A percentile compares a stretch with the other conserved stretches of the same genome.
These are phyloP conservation scores for Odiellus spinosus DNA, from an alignment of 2,888 invertebrate species.

Conservation along the genomic window DNA sequence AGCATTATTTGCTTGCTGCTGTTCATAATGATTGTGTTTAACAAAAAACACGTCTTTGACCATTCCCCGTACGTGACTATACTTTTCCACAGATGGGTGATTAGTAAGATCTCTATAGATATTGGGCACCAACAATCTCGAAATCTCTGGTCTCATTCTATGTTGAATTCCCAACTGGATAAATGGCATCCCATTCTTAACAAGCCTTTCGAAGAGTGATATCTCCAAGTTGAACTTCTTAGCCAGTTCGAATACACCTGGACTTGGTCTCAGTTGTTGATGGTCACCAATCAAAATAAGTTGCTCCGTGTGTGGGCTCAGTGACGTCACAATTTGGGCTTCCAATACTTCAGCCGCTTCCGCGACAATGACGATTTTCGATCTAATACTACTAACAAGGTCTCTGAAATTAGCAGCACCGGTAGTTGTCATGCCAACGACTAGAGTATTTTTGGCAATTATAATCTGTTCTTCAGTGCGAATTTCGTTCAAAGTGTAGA, in stretches of 20 bases:
- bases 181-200: slow-evolving; percentile 46
- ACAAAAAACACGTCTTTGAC: no score
- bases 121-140: slow-evolving; percentile 29
- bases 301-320: slow-evolving; percentile 26
- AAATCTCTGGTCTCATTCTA: slow-evolving; percentile 54
- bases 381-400: slow-evolving; percentile 24
- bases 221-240: slow-evolving; percentile 50
- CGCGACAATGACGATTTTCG: slow-evolving; percentile 33
- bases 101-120: no score
- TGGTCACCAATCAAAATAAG: slow-evolving; percentile 48
- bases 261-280: slow-evolving; percentile 57
- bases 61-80: no score
- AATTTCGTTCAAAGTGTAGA: no score
- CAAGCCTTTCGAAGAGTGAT: slow-evolving; percentile 66
- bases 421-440: slow-evolving; percentile 24
- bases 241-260: slow-evolving; percentile 49
- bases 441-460: not conserved
- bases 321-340: slow-evolving; percentile 31
- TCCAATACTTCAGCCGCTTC: slow-evolving; percentile 36
- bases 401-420: slow-evolving; percentile 23
- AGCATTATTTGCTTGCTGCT: no score
- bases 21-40: no score
- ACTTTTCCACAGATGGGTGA: no score
- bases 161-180: slow-evolving; percentile 48
- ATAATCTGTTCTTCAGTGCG: no score